Evolutionary conservation across 2,888 invertebrate genomes (phyloP), one percentile per base, ranked within the genome.

Genomic region (Callosobruchus maculatus): DNA sequence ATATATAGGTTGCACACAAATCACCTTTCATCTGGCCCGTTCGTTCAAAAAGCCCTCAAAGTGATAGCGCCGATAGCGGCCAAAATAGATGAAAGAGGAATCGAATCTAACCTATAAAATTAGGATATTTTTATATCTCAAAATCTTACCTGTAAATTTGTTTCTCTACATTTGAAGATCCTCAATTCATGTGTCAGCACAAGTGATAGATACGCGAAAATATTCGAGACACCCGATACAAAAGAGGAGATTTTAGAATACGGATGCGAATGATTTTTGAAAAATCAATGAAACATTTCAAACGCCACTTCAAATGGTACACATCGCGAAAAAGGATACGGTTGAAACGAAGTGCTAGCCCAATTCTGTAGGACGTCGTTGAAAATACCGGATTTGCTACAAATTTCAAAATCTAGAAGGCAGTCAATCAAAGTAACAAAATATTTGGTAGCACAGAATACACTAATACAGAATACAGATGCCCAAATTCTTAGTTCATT

Each of bases 401-500:
- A 49, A 13, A 13, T 13, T 49, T 13, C 49, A 49, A 49, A 49
- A 49, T 49, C 49, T 7, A 49, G 49, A 49, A 49, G 49, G 49
- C 49, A 49, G 49, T 49, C 13, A 0, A 13, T 13, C 49, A 49
- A 49, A 49, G 4, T 18, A 49, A 49, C 30, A 30, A 30, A 3
- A 9, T 30, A 13, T 49, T 49, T 49, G 1, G 4, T 49, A 26
- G 2, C 26, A 26, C 7, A 26, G 4, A 49, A 13, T 49, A 18
- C 49, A 1, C 13, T 13, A 30, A 30, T 30, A 3, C 30, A 9
- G 49, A 49, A 49, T 49, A 18, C 13, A 13, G 73, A 70, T 72
- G 76, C 71, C 74, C 73, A 72, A 76, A 75, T n/a, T 72, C 75
- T 77, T 78, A 70, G 74, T 73, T 77, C 74, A 74, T 74, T 78